Conservation (phyloP, 2,797 vertebrate genomes). For the Margarornis squamiger region DNA sequence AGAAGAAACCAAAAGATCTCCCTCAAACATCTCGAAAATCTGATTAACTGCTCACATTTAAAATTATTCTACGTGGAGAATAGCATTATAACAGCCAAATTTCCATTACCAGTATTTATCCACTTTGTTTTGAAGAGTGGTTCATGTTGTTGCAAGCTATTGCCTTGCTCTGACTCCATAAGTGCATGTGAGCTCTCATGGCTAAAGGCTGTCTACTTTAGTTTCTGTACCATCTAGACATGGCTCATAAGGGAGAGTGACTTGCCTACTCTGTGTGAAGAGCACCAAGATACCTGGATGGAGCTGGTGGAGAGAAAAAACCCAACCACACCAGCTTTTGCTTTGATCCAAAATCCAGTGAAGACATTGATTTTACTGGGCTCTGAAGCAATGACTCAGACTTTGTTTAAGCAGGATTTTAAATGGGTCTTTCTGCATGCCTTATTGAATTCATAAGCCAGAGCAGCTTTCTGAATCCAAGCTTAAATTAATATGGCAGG, state of each 20-base stretch:
- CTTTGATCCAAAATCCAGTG: not conserved
- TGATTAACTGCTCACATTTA: not conserved
- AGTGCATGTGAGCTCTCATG: not conserved
- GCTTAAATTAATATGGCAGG: not conserved
- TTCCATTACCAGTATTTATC: not conserved
- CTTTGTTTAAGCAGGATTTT: not conserved
- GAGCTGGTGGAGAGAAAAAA: not conserved
- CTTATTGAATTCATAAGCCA: not conserved
- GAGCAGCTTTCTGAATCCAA: not conserved
- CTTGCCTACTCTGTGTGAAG: not conserved
- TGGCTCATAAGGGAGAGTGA: not conserved
- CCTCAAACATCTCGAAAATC: not conserved
- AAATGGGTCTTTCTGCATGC: fast-evolving
- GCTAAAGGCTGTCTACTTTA: not conserved
- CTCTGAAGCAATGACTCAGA: not conserved
- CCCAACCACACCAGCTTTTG: not conserved
- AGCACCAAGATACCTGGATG: not conserved
- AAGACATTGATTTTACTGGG: not conserved
- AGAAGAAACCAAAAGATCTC: fast-evolving
- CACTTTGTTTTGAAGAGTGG: not conserved
- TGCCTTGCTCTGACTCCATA: not conserved
- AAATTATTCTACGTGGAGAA: not conserved
- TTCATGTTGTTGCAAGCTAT: not conserved
- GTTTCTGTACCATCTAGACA: not conserved
- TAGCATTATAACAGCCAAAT: not conserved